Percentiles rank a stretch among this genome's conserved stretches.
phyloP scores from a whole-genome alignment of 2,113 vertebrate genomes.

The Dromiciops gliroides region DNA sequence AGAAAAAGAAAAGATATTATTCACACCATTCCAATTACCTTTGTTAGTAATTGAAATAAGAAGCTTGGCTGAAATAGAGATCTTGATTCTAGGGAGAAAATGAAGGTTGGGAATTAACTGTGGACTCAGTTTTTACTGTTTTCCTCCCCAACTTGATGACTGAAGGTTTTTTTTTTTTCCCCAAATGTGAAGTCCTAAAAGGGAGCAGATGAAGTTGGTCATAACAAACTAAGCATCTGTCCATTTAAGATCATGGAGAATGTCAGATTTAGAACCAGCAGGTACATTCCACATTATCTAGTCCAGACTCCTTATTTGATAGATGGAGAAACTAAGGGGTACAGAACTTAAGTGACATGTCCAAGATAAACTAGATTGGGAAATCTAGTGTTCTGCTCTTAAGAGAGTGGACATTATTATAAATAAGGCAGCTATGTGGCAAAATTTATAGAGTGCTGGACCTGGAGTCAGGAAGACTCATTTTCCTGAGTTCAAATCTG shows the following conservation, averaged over 20 bases:
- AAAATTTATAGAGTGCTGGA: too few species aligned
- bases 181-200: neutral
- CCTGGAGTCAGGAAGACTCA: too few species aligned
- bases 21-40: neutral
- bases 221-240: neutral
- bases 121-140: neutral
- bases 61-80: neutral
- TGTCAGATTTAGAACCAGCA: neutral
- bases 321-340: neutral
- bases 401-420: neutral
- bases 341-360: neutral
- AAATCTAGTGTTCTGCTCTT: conserved; percentile 1
- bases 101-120: neutral
- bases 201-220: neutral
- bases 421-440: neutral
- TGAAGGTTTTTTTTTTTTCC: neutral
- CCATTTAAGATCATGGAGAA: too few species aligned
- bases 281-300: neutral
- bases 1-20: neutral
- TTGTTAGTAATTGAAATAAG: neutral
- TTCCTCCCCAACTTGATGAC: too few species aligned
- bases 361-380: neutral
- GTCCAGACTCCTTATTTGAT: neutral
- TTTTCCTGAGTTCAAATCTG: too few species aligned
- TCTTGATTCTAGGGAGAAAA: conserved; percentile 5